Evolutionary conservation across 1,140 invertebrate genomes (phyloP), one percentile per base, ranked within the genome.

Genomic region (Babylonia areolata): DNA sequence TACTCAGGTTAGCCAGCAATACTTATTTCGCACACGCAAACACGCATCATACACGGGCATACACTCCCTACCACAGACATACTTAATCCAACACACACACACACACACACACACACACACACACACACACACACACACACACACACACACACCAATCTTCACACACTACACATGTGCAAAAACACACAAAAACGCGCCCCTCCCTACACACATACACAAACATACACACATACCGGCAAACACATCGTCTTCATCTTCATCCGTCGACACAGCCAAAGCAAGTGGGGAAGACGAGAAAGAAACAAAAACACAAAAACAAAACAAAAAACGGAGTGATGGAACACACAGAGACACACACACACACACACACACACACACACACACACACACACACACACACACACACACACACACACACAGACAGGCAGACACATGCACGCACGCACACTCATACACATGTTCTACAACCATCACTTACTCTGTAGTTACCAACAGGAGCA

Each of bases 401-500:
- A 73, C 33, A 73, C 69, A 73, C 69, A 73, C 69, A 35, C 33
- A 35, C 69, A 35, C 69, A 73, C 69, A 35, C 69, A 35, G 28
- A 73, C 69, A 73, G 3, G 17, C 69, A 73, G 3, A 35, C 69
- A 35, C 69, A 73, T 5, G 23, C 69, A 73, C 69, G 33, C 69
- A 73, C 69, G 11, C 33, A 35, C 33, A 17, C 69, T 3, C 20
- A 35, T 6, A 37, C 69, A 17, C 33, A 37, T 20, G 33, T 31
- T n/a, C n/a, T n/a, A n/a, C n/a, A 1, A 64, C 54, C 64, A 1
- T 3, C 2, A 46, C 86, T 88, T 86, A 92, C 92, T 87, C 89
- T 91, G 77, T 92, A 92, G 69, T 90, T 90, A 31, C 91, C 92
- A 37, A 93, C 90, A 31, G 90, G 89, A 5, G 92, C 89, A 85